Conservation (phyloP, 64 coral and sea anemone species). For the Dendronephthya gigantea region DNA sequence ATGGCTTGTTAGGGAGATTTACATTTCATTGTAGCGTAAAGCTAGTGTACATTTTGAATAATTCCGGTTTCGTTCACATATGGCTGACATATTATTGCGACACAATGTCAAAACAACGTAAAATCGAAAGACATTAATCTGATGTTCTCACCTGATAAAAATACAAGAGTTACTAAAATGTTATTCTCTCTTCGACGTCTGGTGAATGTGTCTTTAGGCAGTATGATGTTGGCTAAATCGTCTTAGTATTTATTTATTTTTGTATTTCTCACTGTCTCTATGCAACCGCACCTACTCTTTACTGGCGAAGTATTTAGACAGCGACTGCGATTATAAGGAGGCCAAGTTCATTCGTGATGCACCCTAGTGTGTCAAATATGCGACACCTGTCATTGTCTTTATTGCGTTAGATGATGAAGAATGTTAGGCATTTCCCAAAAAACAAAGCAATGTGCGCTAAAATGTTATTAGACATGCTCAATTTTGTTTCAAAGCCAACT, state of each 20-base stretch:
- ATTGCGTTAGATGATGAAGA: neutral
- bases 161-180: neutral
- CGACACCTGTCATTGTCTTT: neutral
- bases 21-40: neutral
- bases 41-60: neutral
- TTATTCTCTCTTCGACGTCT: neutral
- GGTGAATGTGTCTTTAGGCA: neutral
- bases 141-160: neutral
- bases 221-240: neutral
- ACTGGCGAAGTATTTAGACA: neutral
- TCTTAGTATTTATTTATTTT: neutral
- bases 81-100: neutral
- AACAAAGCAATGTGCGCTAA: slow-evolving; percentile 2
- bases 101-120: neutral
- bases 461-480: neutral
- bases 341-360: slow-evolving; percentile 5
- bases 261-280: neutral
- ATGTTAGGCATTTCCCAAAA: neutral
- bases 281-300: neutral
- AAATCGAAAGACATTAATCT: neutral
- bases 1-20: neutral
- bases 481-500: neutral
- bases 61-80: neutral
- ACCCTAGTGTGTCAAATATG: neutral
- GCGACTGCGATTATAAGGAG: neutral